A percentile compares a stretch with the other conserved stretches of the same genome.
Evolutionary conservation across 2,888 invertebrate species (phyloP).

Genomic region (Melanchra persicariae): DNA sequence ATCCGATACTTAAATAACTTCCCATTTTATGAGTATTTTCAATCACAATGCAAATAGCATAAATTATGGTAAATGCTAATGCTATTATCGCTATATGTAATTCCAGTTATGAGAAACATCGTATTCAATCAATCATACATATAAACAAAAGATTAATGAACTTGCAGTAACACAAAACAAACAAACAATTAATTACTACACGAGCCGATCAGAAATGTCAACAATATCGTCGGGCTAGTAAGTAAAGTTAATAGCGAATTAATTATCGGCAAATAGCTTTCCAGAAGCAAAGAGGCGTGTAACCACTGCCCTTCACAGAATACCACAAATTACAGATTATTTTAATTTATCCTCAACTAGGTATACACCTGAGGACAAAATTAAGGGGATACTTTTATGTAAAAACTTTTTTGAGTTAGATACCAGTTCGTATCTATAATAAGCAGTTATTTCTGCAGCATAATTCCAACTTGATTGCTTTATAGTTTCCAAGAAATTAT

Average conservation of each 20-base stretch:
- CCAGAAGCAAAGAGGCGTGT: constrained; percentile 12
- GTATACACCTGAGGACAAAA: constrained; percentile 25
- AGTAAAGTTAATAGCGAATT: constrained; percentile 34
- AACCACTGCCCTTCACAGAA: constrained; percentile 44
- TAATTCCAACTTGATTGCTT: constrained; percentile 11
- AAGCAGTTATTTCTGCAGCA: constrained; percentile 20
- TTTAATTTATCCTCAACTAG: constrained; percentile 20
- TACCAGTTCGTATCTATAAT: constrained; percentile 4
- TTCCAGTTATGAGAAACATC: not conserved
- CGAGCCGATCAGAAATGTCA: not conserved
- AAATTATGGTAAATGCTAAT: not conserved
- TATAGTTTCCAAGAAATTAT: constrained; percentile 42
- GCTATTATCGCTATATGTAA: not conserved
- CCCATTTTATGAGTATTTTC: not conserved
- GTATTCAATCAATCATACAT: not conserved
- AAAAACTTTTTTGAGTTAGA: not conserved
- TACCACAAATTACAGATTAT: constrained; percentile 50
- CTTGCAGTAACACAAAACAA: not conserved
- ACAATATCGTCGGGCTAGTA: not conserved
- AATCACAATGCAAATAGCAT: not conserved
- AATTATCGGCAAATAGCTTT: constrained; percentile 1
- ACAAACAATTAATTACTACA: constrained; percentile 3
- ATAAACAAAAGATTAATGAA: not conserved
- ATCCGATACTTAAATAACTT: not conserved
- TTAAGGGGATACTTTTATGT: constrained; percentile 11